These are phyloP conservation scores for Serripes groenlandicus DNA, from an alignment of 2,888 invertebrate species.

Conservation along the genomic window DNA sequence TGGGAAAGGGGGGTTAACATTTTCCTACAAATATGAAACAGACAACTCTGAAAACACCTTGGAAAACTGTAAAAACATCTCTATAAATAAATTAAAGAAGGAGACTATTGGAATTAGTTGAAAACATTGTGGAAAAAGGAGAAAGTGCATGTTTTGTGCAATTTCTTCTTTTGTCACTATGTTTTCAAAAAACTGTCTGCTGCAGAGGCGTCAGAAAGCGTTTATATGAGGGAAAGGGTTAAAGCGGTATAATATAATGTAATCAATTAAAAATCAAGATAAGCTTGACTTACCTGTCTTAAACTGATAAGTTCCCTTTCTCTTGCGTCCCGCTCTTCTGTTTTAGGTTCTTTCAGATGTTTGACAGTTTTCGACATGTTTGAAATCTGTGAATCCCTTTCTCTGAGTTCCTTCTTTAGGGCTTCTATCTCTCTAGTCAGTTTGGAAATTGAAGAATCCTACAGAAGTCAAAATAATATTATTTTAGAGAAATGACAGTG, in stretches of 20 bases:
- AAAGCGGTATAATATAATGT: too few relatives aligned
- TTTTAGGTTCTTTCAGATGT: conserved; percentile 70
- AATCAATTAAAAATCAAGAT: too few relatives aligned
- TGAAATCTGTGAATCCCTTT: conserved; percentile 82
- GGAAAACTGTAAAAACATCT: too few relatives aligned
- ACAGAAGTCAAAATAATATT: neutral
- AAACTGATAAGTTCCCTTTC: conserved; percentile 84
- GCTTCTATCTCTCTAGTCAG: conserved; percentile 85
- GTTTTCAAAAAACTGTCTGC: neutral
- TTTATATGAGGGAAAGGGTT: neutral
- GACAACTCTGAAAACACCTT: too few relatives aligned
- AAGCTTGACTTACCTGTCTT: conserved; percentile 75
- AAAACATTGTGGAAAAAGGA: too few relatives aligned
- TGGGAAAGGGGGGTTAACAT: too few relatives aligned
- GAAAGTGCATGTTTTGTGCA: too few relatives aligned
- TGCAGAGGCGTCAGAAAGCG: neutral
- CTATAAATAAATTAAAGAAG: too few relatives aligned
- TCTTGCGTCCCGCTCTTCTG: conserved; percentile 82
- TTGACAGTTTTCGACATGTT: conserved; percentile 78
- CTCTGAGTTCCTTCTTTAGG: conserved; percentile 83
- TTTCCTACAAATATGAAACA: too few relatives aligned
- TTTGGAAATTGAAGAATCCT: conserved; percentile 85
- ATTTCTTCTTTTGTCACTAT: neutral
- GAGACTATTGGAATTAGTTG: too few relatives aligned
- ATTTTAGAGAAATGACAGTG: neutral